phyloP scores from a whole-genome alignment of 2,888 invertebrate genomes.

The Ctenicera cuprea region DNA sequence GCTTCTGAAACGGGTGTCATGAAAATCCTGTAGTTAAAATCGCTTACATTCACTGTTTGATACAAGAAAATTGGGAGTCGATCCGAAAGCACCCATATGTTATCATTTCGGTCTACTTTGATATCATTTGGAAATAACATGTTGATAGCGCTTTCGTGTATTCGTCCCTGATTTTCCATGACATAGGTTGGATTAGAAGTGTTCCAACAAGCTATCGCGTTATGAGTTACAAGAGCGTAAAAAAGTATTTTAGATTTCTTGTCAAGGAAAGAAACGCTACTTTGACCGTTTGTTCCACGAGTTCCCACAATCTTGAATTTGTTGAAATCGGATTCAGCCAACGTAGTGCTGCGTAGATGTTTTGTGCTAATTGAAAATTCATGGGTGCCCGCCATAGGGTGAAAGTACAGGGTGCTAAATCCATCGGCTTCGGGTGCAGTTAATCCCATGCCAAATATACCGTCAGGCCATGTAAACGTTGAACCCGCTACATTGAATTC shows the following conservation, averaged over 20 bases:
- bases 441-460: conserved; percentile 84
- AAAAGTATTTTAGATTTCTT: conserved; percentile 83
- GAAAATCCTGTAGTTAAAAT: conserved; percentile 83
- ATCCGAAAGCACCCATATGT: conserved; percentile 85
- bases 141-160: conserved; percentile 81
- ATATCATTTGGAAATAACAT: conserved; percentile 88
- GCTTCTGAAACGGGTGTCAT: conserved; percentile 81
- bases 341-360: conserved; percentile 77
- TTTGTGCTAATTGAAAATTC: conserved; percentile 86
- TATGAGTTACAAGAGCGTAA: conserved; percentile 84
- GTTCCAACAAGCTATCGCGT: conserved; percentile 87
- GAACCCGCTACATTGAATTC: conserved; percentile 83
- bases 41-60: conserved; percentile 76
- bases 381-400: conserved; percentile 84
- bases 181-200: conserved; percentile 81
- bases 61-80: conserved; percentile 84
- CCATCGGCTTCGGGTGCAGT: conserved; percentile 80
- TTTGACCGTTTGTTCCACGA: conserved; percentile 83
- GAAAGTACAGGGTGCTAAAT: conserved; percentile 85
- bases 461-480: conserved; percentile 86
- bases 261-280: conserved; percentile 83
- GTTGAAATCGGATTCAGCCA: conserved; percentile 76
- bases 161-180: conserved; percentile 82
- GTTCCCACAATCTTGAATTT: conserved; percentile 82
- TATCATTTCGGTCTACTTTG: conserved; percentile 84